These are phyloP conservation scores for Deilephila porcellus DNA, from an alignment of 2,888 invertebrate genomes.

Conservation along the genomic window DNA sequence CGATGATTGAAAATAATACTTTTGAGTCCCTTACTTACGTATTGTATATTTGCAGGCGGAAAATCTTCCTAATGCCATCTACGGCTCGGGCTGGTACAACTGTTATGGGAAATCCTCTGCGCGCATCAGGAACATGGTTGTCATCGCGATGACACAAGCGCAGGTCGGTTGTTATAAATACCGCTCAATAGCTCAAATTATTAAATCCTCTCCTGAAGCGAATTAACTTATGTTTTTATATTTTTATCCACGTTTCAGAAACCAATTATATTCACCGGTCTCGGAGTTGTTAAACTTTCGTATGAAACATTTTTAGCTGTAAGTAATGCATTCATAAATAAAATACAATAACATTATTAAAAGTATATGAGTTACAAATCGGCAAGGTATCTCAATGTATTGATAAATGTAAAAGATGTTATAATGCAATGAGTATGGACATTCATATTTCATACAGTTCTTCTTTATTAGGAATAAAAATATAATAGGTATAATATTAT, in stretches of 20 bases:
- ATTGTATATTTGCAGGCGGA: conserved; percentile 41
- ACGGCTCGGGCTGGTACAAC: conserved; percentile 49
- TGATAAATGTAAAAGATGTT: too few relatives aligned
- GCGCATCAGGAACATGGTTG: conserved; percentile 41
- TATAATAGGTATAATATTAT: too few relatives aligned
- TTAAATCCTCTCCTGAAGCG: too few relatives aligned
- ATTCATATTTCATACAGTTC: too few relatives aligned
- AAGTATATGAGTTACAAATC: too few relatives aligned
- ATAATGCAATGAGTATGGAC: too few relatives aligned
- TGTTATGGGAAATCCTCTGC: conserved; percentile 37
- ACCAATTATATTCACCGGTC: conserved; percentile 47
- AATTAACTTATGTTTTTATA: too few relatives aligned
- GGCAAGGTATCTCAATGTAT: too few relatives aligned
- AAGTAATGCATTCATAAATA: background rate
- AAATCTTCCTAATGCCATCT: conserved; percentile 47
- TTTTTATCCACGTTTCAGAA: conserved; percentile 43
- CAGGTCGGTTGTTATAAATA: conserved; percentile 40
- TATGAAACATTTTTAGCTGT: conserved; percentile 56
- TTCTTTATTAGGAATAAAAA: too few relatives aligned
- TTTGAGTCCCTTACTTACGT: too few relatives aligned
- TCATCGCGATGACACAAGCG: conserved; percentile 45
- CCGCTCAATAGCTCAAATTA: too few relatives aligned
- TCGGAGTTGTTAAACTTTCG: conserved; percentile 49
- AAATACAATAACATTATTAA: background rate
- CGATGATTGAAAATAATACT: too few relatives aligned